Conservation (phyloP, 2,888 invertebrate species). For the Scaptomyza caliginosa region DNA sequence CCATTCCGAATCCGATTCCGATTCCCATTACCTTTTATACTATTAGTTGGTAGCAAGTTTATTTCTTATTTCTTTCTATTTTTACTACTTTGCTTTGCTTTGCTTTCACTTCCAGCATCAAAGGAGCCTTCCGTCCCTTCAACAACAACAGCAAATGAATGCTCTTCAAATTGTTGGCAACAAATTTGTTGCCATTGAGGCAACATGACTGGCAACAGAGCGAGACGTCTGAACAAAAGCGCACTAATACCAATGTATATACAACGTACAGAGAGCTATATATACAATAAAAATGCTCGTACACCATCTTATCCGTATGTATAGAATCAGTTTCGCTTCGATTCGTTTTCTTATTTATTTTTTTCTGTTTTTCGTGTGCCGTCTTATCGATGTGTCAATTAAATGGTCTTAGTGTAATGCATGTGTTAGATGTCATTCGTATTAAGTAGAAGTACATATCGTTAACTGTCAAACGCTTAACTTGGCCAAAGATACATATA, state of each 20-base stretch:
- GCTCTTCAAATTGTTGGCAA: slow-evolving; percentile 72
- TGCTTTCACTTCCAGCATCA: slow-evolving; percentile 52
- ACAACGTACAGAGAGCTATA: neutral
- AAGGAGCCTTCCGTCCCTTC: slow-evolving; percentile 32
- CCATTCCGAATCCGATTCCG: slow-evolving; percentile 27
- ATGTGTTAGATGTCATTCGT: slow-evolving; percentile 47
- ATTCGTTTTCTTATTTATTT: slow-evolving; percentile 10
- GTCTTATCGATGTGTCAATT: slow-evolving; percentile 70
- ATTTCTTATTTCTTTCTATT: slow-evolving; percentile 7
- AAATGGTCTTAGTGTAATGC: slow-evolving; percentile 68
- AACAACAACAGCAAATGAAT: slow-evolving; percentile 56
- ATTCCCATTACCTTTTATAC: slow-evolving; percentile 56
- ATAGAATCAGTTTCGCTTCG: slow-evolving; percentile 33
- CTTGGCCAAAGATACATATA: slow-evolving; percentile 18
- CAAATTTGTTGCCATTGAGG: slow-evolving; percentile 73
- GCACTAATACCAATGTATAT: slow-evolving; percentile 8
- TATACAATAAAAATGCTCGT: neutral
- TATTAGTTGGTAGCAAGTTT: slow-evolving; percentile 42
- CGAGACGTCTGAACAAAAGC: slow-evolving; percentile 40
- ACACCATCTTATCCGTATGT: neutral
- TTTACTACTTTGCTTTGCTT: slow-evolving; percentile 19
- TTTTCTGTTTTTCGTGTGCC: neutral
- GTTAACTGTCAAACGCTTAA: slow-evolving; percentile 34
- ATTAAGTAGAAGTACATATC: slow-evolving; percentile 52
- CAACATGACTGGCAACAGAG: slow-evolving; percentile 45